phyloP scores from a whole-genome alignment of 1,140 invertebrate genomes.

The Coelopa frigida region DNA sequence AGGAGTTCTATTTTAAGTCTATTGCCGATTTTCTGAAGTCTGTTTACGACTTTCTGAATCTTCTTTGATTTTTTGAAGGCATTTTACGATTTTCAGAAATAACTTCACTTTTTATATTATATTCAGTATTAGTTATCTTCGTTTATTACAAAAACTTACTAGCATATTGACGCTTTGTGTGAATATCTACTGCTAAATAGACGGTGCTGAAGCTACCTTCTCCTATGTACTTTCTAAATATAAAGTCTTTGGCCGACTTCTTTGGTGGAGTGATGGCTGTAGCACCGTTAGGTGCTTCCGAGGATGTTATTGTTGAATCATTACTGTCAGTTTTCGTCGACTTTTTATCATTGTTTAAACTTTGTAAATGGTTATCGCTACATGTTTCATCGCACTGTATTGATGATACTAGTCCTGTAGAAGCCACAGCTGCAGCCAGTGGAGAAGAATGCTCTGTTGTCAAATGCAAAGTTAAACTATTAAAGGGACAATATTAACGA shows the following conservation, averaged over 20 bases:
- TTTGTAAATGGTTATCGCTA: too few species aligned
- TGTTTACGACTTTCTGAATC: too few species aligned
- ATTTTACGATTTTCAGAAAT: too few species aligned
- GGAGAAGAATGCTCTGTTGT: too few species aligned
- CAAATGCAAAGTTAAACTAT: too few species aligned
- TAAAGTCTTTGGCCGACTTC: conserved; percentile 77
- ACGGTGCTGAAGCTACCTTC: conserved; percentile 96
- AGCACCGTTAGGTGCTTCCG: conserved; percentile 21
- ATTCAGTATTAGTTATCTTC: not conserved
- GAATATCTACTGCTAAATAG: conserved; percentile 87
- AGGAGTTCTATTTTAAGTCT: too few species aligned
- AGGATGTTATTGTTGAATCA: conserved; percentile 22
- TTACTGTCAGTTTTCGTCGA: conserved; percentile 11
- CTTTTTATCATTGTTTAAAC: too few species aligned
- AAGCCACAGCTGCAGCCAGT: conserved; percentile 12
- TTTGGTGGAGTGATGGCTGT: conserved; percentile 52
- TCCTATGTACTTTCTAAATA: conserved; percentile 91
- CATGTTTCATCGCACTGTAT: too few species aligned
- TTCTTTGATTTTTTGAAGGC: too few species aligned
- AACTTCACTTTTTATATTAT: not conserved
- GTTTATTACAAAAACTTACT: conserved; percentile 58
- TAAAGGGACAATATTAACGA: too few species aligned
- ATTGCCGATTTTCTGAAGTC: too few species aligned
- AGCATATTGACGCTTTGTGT: conserved; percentile 83
- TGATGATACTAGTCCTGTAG: conserved; percentile 1